Percentiles rank a stretch among this genome's conserved stretches.
Evolutionary conservation across 2,797 vertebrate species (phyloP).

Genomic region (Poeciliopsis paucimaculata): DNA sequence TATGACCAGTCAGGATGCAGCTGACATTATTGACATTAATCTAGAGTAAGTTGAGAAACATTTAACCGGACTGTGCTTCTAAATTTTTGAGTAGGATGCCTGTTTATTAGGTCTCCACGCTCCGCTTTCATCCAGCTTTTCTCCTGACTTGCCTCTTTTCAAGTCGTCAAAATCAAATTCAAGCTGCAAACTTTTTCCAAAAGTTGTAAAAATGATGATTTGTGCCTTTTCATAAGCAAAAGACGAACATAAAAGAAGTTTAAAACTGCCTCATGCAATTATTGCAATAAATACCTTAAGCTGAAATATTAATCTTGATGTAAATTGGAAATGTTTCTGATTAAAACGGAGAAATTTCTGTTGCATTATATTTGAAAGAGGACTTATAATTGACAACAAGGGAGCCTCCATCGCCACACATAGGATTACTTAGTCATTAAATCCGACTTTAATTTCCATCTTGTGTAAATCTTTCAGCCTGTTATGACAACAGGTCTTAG

Average conservation of each 20-base stretch:
- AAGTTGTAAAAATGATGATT: background rate
- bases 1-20: background rate
- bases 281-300: background rate
- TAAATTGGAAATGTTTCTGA: constrained; percentile 4
- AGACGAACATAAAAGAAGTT: background rate
- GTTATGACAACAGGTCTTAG: constrained; percentile 24
- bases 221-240: background rate
- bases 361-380: background rate
- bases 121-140: background rate
- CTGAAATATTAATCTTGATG: background rate
- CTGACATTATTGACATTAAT: background rate
- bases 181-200: background rate
- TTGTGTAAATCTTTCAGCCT: constrained; percentile 27
- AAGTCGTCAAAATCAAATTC: background rate
- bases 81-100: background rate
- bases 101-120: background rate
- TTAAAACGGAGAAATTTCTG: background rate
- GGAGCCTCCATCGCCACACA: constrained; percentile 4
- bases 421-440: constrained; percentile 21
- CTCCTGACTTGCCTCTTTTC: background rate
- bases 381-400: background rate
- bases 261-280: background rate
- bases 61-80: background rate
- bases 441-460: constrained; percentile 22
- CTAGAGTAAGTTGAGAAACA: background rate